Evolutionary conservation across 1,140 invertebrate genomes (phyloP).

Genomic region (Philotrypesis tridentata): DNA sequence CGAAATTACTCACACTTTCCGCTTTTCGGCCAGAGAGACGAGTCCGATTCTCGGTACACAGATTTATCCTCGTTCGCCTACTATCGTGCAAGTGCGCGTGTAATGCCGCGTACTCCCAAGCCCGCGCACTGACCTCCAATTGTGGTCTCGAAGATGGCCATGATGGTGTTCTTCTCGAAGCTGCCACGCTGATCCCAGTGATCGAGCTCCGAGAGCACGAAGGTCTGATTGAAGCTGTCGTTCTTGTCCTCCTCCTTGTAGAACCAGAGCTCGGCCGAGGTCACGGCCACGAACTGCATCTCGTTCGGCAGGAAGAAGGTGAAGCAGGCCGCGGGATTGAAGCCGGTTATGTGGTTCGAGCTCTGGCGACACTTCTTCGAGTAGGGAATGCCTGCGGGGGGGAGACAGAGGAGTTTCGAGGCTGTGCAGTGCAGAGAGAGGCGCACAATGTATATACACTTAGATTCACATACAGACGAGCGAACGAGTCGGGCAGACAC

Average conservation of each 20-base stretch:
- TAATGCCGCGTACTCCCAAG: too few relatives aligned
- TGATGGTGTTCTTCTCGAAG: conserved; percentile 82
- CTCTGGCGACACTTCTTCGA: conserved; percentile 64
- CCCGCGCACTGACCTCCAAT: conserved; percentile 77
- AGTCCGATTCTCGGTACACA: too few relatives aligned
- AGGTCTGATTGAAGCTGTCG: conserved; percentile 80
- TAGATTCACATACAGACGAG: too few relatives aligned
- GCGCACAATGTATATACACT: too few relatives aligned
- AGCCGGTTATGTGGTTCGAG: conserved; percentile 66
- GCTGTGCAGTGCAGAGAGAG: background rate
- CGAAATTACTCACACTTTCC: too few relatives aligned
- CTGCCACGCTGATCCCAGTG: conserved; percentile 82
- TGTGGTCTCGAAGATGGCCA: conserved; percentile 83
- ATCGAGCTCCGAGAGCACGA: conserved; percentile 85
- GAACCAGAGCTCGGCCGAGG: conserved; percentile 85
- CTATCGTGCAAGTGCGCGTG: too few relatives aligned
- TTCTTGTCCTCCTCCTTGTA: conserved; percentile 80
- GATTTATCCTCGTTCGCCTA: too few relatives aligned
- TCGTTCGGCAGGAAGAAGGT: conserved; percentile 81
- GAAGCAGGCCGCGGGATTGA: conserved; percentile 81
- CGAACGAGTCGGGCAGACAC: too few relatives aligned
- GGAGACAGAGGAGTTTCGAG: background rate
- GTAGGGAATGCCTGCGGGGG: conserved; percentile 31
- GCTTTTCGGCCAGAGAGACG: too few relatives aligned
- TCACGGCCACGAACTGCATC: conserved; percentile 81